These are phyloP conservation scores for Poecilus cupreus DNA, from an alignment of 2,888 invertebrate genomes.

Conservation along the genomic window DNA sequence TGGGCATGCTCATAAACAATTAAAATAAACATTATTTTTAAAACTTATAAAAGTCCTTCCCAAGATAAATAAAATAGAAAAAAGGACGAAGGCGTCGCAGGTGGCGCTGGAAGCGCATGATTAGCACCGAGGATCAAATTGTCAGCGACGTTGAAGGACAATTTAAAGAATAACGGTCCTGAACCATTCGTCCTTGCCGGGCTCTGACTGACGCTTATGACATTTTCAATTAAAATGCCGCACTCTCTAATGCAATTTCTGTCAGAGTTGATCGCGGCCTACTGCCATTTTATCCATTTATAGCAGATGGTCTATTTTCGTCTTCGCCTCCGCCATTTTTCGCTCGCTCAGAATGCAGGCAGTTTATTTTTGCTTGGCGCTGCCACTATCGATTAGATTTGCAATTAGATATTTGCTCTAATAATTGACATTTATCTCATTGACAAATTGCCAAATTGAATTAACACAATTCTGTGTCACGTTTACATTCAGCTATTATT, in stretches of 20 bases:
- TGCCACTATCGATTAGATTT: too few species aligned
- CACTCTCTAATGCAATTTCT: background rate
- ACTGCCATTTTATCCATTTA: background rate
- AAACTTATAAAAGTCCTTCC: too few species aligned
- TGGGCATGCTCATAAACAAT: too few species aligned
- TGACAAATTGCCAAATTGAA: too few species aligned
- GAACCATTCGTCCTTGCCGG: background rate
- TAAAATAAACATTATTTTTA: too few species aligned
- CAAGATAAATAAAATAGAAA: background rate
- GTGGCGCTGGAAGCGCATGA: conserved; percentile 4
- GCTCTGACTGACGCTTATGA: conserved; percentile 15
- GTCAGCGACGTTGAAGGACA: conserved; percentile 23
- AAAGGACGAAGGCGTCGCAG: background rate
- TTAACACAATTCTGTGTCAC: too few species aligned
- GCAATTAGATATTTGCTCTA: too few species aligned
- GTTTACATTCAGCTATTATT: too few species aligned
- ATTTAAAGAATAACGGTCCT: conserved; percentile 27
- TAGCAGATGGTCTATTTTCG: background rate
- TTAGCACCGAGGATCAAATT: conserved; percentile 22
- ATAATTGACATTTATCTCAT: too few species aligned
- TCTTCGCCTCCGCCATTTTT: too few species aligned
- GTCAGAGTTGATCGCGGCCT: background rate
- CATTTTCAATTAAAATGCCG: conserved; percentile 22
- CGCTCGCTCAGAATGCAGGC: too few species aligned
- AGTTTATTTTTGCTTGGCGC: too few species aligned